phyloP scores from a whole-genome alignment of 1,140 invertebrate genomes.

The Babylonia areolata region DNA sequence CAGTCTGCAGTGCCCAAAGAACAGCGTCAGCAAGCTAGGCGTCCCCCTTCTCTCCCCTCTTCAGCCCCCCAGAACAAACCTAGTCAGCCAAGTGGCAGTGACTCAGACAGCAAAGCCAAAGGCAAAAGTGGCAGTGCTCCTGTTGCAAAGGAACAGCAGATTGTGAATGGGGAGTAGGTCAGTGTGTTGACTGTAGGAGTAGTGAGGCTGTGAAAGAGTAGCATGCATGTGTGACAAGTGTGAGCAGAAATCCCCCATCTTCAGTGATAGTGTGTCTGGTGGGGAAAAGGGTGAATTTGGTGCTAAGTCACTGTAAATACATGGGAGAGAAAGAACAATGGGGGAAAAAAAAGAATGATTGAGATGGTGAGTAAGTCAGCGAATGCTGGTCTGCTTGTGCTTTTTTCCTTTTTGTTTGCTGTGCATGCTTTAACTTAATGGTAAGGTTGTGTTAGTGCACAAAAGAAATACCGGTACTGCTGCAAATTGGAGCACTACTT shows the following conservation, averaged over 20 bases:
- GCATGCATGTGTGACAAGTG: conserved; percentile 9
- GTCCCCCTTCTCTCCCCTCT: conserved; percentile 35
- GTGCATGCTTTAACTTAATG: neutral
- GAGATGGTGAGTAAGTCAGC: neutral
- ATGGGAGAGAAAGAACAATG: neutral
- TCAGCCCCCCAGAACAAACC: neutral
- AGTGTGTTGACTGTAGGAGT: neutral
- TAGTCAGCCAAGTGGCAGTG: conserved; percentile 62
- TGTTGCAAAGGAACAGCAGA: conserved; percentile 57
- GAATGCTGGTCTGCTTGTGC: neutral
- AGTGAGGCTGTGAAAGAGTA: neutral
- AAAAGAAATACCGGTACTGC: conserved; percentile 3
- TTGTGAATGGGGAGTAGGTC: conserved; percentile 68
- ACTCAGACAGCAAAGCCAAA: conserved; percentile 64
- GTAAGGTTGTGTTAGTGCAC: conserved; percentile 19
- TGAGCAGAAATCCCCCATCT: neutral
- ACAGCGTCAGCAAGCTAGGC: conserved; percentile 29
- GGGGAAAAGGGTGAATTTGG: neutral
- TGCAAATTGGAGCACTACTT: conserved; percentile 21
- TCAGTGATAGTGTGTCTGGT: neutral
- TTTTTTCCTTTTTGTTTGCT: neutral
- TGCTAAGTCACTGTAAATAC: neutral
- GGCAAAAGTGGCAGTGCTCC: conserved; percentile 45
- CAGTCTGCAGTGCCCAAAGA: conserved; percentile 28
- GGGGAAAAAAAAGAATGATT: neutral